These are phyloP conservation scores for Pseudanteris insignis DNA, from an alignment of 2,888 invertebrate species.

Conservation along the genomic window DNA sequence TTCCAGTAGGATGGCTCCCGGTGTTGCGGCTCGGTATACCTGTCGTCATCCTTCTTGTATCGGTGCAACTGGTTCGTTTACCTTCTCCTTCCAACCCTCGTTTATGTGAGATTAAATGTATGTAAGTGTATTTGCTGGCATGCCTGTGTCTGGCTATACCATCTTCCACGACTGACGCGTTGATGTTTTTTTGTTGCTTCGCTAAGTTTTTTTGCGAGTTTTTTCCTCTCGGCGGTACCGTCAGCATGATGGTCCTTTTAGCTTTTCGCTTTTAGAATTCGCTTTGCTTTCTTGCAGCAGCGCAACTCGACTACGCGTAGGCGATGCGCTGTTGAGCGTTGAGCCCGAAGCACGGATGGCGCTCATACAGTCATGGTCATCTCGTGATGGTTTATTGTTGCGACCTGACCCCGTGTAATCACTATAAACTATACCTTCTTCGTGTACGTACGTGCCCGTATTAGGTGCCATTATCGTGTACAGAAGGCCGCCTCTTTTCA, in stretches of 20 bases:
- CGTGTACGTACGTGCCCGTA: constrained; percentile 61
- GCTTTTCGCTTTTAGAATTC: constrained; percentile 59
- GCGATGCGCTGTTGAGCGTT: constrained; percentile 41
- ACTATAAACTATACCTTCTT: constrained; percentile 66
- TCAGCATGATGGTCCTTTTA: constrained; percentile 55
- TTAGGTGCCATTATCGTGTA: constrained; percentile 62
- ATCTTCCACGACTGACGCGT: constrained; percentile 33
- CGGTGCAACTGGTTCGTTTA: constrained; percentile 28
- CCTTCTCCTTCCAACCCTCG: constrained; percentile 22
- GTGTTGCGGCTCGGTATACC: constrained; percentile 56
- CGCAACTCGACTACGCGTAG: constrained; percentile 59
- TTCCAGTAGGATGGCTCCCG: constrained; percentile 66
- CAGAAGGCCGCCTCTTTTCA: constrained; percentile 47
- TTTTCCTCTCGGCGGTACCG: constrained; percentile 24
- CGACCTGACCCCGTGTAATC: constrained; percentile 66
- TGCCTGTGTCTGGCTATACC: constrained; percentile 5
- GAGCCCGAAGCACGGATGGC: constrained; percentile 30
- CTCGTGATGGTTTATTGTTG: constrained; percentile 64
- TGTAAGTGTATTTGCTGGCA: background rate
- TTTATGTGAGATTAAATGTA: too few relatives aligned
- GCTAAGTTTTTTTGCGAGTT: constrained; percentile 3
- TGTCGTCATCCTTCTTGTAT: constrained; percentile 44
- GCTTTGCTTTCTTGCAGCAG: constrained; percentile 57
- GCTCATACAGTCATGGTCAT: constrained; percentile 60
- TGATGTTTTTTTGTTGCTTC: constrained; percentile 15